Evolutionary conservation across 92 coral and sea anemone species (phyloP).

Genomic region (Zoanthus sociatus): DNA sequence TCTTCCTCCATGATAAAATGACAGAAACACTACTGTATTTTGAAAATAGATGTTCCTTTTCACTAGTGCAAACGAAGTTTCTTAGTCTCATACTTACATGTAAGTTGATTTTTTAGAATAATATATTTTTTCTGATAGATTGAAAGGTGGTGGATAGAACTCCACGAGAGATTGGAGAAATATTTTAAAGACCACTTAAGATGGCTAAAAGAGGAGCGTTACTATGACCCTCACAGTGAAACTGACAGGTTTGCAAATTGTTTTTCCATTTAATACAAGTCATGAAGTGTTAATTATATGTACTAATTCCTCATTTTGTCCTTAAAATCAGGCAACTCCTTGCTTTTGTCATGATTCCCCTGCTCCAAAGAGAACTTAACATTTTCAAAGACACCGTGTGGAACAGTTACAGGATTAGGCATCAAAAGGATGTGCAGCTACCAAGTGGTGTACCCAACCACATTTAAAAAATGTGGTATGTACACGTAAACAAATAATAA

Average conservation of each 20-base stretch:
- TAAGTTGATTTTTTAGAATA: not conserved
- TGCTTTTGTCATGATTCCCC: not conserved
- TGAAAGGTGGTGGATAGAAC: not conserved
- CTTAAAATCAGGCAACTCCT: not conserved
- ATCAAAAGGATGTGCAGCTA: not conserved
- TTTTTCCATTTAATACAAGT: not conserved
- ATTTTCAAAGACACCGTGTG: not conserved
- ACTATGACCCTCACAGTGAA: constrained; percentile 2
- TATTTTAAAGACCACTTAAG: not conserved
- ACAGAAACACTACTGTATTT: not conserved
- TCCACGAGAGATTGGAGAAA: not conserved
- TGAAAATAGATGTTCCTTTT: not conserved
- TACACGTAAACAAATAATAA: not conserved
- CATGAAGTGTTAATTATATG: not conserved
- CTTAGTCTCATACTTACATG: constrained; percentile 4
- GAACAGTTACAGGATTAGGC: not conserved
- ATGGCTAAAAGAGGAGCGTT: not conserved
- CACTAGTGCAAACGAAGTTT: constrained; percentile 2
- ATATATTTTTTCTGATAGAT: not conserved
- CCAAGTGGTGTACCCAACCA: constrained; percentile 4
- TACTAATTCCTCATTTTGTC: constrained; percentile 2
- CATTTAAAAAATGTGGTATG: not conserved
- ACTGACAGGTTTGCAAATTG: constrained; percentile 2
- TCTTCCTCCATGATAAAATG: not conserved
- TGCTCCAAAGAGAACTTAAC: not conserved